Evolutionary conservation across 2,113 vertebrate species (phyloP), one percentile per base, ranked within the genome.

Genomic region (Ciconia stormi): DNA sequence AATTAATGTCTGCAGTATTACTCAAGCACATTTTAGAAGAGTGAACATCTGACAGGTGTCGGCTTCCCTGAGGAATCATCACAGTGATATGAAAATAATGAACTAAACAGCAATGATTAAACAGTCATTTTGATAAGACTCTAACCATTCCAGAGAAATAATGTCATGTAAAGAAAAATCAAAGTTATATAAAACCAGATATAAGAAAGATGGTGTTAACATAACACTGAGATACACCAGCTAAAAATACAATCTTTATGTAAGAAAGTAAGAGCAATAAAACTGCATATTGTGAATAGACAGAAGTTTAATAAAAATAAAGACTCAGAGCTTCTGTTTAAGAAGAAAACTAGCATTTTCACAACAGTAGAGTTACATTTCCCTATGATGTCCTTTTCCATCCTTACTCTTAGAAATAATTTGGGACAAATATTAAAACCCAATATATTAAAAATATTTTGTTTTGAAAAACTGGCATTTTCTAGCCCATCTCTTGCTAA

Each of bases 61-160:
- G 4, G n/a, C 34, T 89, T 95, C 79, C n/a, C 73, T 71, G 44
- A 88, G 79, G 91, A 92, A 80, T 82, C 34, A 71, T 83, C 30
- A 66, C 12, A 36, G 9, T 56, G 66, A 59, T 92, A 65, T 7
- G 49, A 89, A 84, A 53, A 76, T 85, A 92, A 92, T 73, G 81
- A 95, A 93, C 70, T 81, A 84, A 82, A 79, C 62, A 94, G 38
- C n/a, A 86, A 27, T 63, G 79, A 83, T 96, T 96, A 87, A 96
- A 97, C 49, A 88, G 78, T 62, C 50, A 88, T 96, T 92, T 93
- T 94, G 55, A 63, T 92, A 86, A 74, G 47, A 83, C 30, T 78
- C 46, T 63, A 90, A 84, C 21, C 10, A 69, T 76, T 91, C 19
- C 63, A 86, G 67, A 72, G 47, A 84, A 95, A 73, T 65, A 70